Base-by-base conservation (phyloP, 2,888 invertebrate genomes). In the Zaprionus lineosus region DNA sequence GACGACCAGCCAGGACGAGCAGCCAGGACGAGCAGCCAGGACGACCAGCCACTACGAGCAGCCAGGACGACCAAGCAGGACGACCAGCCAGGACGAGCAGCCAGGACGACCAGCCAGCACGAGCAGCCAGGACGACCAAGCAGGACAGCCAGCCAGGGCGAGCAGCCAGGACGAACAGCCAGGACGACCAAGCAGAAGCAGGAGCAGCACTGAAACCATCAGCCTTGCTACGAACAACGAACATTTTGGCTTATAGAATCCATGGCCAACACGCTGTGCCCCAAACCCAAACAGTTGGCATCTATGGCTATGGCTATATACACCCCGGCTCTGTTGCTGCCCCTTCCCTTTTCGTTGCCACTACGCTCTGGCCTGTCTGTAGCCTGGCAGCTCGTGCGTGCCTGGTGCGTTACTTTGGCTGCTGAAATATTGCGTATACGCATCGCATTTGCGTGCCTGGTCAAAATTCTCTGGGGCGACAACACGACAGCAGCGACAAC, bases 371-470 rank as follows among this genome's bases (percentile, higher is more conserved):
- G n/a, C n/a, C n/a, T n/a, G n/a, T n/a, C n/a, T n/a, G n/a, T n/a
- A n/a, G n/a, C n/a, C n/a, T 9, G 9, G 12, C 40, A 33, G 57
- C 19, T 36, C 24, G 59, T 55, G 56, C 63, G 67, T 70, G 79
- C 62, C 60, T 56, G 62, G 48, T 74, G 83, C 83, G 62, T 75
- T 82, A 74, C 58, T 65, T 74, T 55, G 58, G 58, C 58, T 58
- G 43, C 46, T 74, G 68, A 79, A 77, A 79, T 79, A 79, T 84
- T 79, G 79, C 85, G 78, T 79, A 84, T 78, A 84, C 78, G 85
- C 71, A 84, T 40, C 57, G 67, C 44, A 68, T 72, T 72, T 75
- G 64, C 70, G 74, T 50, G 65, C 71, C 39, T 40, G 47, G 21
- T n/a, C 56, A 29, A 37, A 51, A 55, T 56, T 52, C 47, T 56